Evolutionary conservation across 92 coral and sea anemone genomes (phyloP), one percentile per base, ranked within the genome.

Genomic region (Bergia puertoricense): DNA sequence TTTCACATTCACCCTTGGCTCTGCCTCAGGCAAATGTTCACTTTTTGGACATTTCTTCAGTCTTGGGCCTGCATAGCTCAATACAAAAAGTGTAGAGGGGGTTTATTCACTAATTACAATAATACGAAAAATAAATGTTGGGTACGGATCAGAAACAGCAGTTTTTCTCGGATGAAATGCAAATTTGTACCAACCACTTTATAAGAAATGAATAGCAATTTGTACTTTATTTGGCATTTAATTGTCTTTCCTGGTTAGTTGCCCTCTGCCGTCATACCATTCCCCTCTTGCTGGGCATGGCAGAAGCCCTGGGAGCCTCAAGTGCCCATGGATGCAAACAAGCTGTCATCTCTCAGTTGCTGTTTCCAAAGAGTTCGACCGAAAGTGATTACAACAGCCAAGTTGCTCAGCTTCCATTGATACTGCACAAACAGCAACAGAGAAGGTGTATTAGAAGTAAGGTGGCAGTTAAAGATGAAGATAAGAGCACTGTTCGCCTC

Each of bases 281-380:
- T 39, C 99, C 99, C 11, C 88, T 97, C 16, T 92, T 97, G 42
- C 92, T 95, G 69, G 99, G 99, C 39, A 90, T 95, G 86, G 92
- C 98, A 15, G 98, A 97, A 85, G 99, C 99, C 30, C 89, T 97
- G 15, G 98, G 99, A 15, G 92, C 94, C 2, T 94, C 98, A 20
- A 92, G 92, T 74, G 91, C 89, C 8, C 88, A 91, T 71, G 89
- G 91, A 41, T 90, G 92, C 1, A 82, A 92, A 85, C 92, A 91
- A 68, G 81, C 92, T 48, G 93, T 92, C 39, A 90, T 93, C 30
- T 76, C 92, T 23, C 84, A 92, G 84, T 67, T 93, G 39, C 80
- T 95, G 43, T 87, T 87, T 6, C 90, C 96, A 54, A 91, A 81
- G 79, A 83, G 87, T 2, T 91, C 51, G 9, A 91, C 41, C 10